Evolutionary conservation across 2,888 invertebrate genomes (phyloP), one percentile per base, ranked within the genome.

Genomic region (Melinopterus prodromus): DNA sequence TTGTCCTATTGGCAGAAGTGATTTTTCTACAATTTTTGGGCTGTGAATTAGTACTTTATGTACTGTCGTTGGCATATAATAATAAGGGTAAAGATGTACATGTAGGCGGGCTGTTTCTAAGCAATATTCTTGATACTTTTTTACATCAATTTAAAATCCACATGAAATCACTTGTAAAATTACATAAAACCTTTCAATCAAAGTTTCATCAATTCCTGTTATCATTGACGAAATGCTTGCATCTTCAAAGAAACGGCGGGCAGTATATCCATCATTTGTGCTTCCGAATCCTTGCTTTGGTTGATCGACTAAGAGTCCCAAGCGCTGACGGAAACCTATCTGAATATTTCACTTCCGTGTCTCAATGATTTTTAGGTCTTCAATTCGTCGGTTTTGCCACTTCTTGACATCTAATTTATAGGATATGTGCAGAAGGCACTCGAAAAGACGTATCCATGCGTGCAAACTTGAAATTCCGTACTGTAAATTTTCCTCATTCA

Each of bases 21-120:
- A n/a, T n/a, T n/a, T n/a, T n/a, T n/a, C n/a, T n/a, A n/a, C n/a
- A n/a, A n/a, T n/a, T n/a, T n/a, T n/a, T n/a, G n/a, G n/a, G n/a
- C n/a, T 81, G 26, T 80, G 78, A 53, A 80, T 80, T n/a, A 80
- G 38, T 9, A 80, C 12, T 69, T 75, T 80, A 70, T 80, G 80
- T n/a, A 86, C 77, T 14, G 84, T 84, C 16, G 84, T 82, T 74
- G 86, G 86, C 86, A 87, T 87, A 76, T 81, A 82, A 77, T 83
- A 86, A 85, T 86, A 87, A 6, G 83, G 83, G 81, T 86, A 87
- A 38, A 74, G 36, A 26, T 82, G 35, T 6, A 84, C 83, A 78
- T 81, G 85, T 16, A 81, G 14, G 12, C 82, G 26, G 0, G 81
- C 82, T 35, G 83, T 85, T 77, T 53, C 76, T 15, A 77, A 16